Conservation (phyloP, 2,113 vertebrate species). For the Orcinus orca region DNA sequence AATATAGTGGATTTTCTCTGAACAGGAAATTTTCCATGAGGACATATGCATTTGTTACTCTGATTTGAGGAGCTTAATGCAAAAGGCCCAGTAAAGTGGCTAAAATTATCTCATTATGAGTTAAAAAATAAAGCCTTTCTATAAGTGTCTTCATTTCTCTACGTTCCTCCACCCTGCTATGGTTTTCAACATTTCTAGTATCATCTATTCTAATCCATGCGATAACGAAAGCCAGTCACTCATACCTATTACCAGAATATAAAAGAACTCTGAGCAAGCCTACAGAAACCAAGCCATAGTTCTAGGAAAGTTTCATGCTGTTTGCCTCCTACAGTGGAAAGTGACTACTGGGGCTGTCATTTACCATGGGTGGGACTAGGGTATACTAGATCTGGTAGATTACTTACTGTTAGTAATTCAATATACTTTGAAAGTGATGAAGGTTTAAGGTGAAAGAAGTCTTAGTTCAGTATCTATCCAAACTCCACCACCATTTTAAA, state of each 20-base stretch:
- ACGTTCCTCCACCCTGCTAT: background rate
- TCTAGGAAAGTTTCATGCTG: background rate
- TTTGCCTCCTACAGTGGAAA: background rate
- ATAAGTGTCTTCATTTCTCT: background rate
- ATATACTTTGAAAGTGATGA: background rate
- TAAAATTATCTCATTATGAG: background rate
- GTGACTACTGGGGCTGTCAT: background rate
- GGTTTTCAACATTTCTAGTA: background rate
- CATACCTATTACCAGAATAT: background rate
- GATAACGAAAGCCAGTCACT: background rate
- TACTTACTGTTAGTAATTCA: background rate
- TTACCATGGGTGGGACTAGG: background rate
- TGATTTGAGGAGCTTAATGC: background rate
- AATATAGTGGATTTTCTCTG: background rate
- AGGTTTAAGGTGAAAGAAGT: background rate
- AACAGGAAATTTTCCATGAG: background rate
- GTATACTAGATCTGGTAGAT: background rate
- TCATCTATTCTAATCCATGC: background rate
- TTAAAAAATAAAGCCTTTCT: background rate
- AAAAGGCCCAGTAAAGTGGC: background rate
- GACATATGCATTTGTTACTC: background rate
- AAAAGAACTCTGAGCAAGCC: background rate
- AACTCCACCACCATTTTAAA: background rate
- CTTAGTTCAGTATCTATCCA: background rate
- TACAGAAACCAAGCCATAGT: background rate